Conservation (phyloP, 2,797 vertebrate species). For the Agapornis canus region DNA sequence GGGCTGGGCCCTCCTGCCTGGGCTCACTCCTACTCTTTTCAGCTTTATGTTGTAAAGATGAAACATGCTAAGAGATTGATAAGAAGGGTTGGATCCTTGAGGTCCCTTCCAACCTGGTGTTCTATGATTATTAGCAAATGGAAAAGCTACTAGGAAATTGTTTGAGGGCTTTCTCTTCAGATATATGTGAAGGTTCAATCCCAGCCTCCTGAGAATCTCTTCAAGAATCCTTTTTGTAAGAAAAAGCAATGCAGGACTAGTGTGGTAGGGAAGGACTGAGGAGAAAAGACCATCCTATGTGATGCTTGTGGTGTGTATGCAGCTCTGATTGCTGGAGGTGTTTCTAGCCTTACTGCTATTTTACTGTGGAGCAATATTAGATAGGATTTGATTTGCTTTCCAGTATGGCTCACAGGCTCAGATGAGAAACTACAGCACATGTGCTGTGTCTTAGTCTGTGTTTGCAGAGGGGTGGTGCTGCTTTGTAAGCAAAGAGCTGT, state of each 20-base stretch:
- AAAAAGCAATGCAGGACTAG: not conserved
- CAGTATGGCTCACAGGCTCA: not conserved
- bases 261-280: not conserved
- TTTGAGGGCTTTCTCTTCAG: not conserved
- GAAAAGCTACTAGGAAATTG: not conserved
- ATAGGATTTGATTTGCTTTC: not conserved
- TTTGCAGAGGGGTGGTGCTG: not conserved
- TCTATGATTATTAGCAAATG: not conserved
- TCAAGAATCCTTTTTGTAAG: not conserved
- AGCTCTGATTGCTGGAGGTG: too few relatives aligned
- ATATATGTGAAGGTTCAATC: not conserved
- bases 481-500: not conserved
- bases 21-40: not conserved
- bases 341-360: not conserved
- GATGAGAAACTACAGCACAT: not conserved
- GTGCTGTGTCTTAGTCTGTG: not conserved
- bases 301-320: not conserved
- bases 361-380: not conserved
- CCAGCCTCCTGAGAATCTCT: not conserved
- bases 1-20: not conserved
- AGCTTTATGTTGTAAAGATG: not conserved
- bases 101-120: not conserved
- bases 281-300: not conserved
- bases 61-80: not conserved
- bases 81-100: not conserved